Percentiles rank a stretch among this genome's conserved stretches.
Evolutionary conservation across 2,888 invertebrate species (phyloP).

Genomic region (Capitulum mitella): DNA sequence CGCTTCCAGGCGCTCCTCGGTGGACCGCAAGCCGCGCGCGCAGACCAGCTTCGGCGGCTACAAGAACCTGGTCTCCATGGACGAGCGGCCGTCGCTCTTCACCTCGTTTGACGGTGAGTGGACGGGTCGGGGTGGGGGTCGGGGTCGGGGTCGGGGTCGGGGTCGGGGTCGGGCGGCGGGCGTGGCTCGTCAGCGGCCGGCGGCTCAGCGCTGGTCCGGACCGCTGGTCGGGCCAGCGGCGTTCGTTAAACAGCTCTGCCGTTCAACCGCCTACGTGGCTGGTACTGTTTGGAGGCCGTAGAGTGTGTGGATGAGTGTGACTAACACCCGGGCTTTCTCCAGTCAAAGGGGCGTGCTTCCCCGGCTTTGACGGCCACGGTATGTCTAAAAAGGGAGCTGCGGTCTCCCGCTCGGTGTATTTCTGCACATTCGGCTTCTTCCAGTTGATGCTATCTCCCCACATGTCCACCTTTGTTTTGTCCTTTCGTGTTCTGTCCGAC

Average conservation of each 20-base stretch:
- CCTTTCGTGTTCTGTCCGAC: too few relatives aligned
- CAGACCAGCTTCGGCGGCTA: slow-evolving; percentile 53
- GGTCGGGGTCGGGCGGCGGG: not conserved
- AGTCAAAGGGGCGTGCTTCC: slow-evolving; percentile 2
- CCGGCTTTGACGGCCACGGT: not conserved
- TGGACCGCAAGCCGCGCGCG: slow-evolving; percentile 27
- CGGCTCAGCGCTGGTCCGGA: not conserved
- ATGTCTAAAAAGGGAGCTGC: not conserved
- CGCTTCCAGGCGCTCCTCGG: not conserved
- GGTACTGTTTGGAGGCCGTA: too few relatives aligned
- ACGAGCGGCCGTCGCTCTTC: slow-evolving; percentile 92
- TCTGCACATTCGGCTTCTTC: too few relatives aligned
- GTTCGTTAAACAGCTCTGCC: too few relatives aligned
- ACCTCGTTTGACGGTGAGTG: slow-evolving; percentile 87
- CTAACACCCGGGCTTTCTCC: not conserved
- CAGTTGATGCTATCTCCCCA: too few relatives aligned
- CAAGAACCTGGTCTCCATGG: slow-evolving; percentile 85
- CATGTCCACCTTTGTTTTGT: too few relatives aligned
- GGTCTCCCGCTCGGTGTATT: too few relatives aligned
- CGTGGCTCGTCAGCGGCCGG: not conserved
- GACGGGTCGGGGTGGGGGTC: too few relatives aligned
- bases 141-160: too few relatives aligned
- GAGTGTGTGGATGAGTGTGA: not conserved
- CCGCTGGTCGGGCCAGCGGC: too few relatives aligned
- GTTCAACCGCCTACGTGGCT: too few relatives aligned